Evolutionary conservation across 1,140 invertebrate genomes (phyloP).

Genomic region (Physella acuta): DNA sequence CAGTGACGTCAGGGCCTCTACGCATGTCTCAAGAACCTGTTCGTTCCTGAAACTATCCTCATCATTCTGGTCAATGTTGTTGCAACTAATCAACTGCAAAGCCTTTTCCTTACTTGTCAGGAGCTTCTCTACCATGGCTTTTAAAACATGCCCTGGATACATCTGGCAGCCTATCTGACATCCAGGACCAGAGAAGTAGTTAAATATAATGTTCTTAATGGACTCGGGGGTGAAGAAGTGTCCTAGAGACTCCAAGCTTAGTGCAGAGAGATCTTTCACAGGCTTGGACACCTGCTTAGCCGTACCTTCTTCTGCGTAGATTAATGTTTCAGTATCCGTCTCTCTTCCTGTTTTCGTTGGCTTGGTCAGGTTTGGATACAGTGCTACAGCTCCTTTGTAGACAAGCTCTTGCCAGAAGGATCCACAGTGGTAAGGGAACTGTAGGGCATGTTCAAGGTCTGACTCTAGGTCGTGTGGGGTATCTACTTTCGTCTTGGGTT

Average conservation of each 20-base stretch:
- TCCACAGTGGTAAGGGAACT: constrained; percentile 9
- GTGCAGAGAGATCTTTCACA: not conserved
- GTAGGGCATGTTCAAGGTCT: not conserved
- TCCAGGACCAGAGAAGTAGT: not conserved
- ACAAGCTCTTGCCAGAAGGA: not conserved
- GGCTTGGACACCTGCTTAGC: no score
- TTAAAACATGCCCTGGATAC: not conserved
- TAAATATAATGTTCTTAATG: not conserved
- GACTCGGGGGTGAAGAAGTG: not conserved
- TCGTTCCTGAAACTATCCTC: not conserved
- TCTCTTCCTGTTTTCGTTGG: not conserved
- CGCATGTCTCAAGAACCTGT: not conserved
- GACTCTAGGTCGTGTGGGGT: not conserved
- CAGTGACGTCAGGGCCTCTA: not conserved
- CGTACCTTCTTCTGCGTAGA: no score
- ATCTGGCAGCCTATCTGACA: not conserved
- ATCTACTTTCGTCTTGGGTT: not conserved
- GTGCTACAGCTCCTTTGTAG: not conserved
- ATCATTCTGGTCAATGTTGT: not conserved
- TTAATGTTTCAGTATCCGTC: no score
- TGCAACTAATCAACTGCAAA: not conserved
- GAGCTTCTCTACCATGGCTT: not conserved
- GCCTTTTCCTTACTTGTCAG: not conserved
- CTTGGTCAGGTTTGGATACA: constrained; percentile 13
- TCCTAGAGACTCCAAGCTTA: not conserved